Evolutionary conservation across 2,888 invertebrate species (phyloP), one percentile per base, ranked within the genome.

Genomic region (Cryptus viduatorius): DNA sequence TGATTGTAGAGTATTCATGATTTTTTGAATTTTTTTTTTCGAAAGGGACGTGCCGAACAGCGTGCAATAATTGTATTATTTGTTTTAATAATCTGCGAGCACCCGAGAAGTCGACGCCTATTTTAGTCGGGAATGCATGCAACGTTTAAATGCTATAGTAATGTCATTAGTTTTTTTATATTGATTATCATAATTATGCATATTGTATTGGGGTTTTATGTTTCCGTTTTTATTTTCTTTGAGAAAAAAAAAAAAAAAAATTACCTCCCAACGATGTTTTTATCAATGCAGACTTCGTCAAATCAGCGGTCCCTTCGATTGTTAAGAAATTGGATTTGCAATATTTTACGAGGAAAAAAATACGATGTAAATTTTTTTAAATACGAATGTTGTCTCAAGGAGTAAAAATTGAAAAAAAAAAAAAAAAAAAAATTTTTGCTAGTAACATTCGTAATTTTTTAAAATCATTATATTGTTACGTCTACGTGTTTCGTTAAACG

Each of bases 11-110:
- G 37, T 37, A 75, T 44, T 71, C 16, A 29, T 64, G 16, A 37
- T 53, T 65, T 24, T 75, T 64, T 61, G 64, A 72, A 44, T 24
- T 24, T 65, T 72, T 12, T 79, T 59, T 75, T 73, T 64, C 16
- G 37, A 65, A 79, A 86, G 76, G 79, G 77, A 72, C 86, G 86
- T 84, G 89, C 84, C 77, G 87, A 86, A 84, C 82, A 84, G 79
- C 86, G 83, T 87, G 85, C 86, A 87, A 86, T 67, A 93, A 93
- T 93, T 94, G 93, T 93, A 92, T 31, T 73, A 12, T 56, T 19
- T 56, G 24, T 75, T 79, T 79, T 29, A 59, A 61, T 56, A 81
- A 78, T 64, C 64, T 84, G 84, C 81, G 80, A 82, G 84, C 79
- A 86, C 78, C 83, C 82, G 82, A 85, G 73, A 86, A 87, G 87